These are phyloP conservation scores for Xylota segnis DNA, from an alignment of 2,888 invertebrate species.

Conservation along the genomic window DNA sequence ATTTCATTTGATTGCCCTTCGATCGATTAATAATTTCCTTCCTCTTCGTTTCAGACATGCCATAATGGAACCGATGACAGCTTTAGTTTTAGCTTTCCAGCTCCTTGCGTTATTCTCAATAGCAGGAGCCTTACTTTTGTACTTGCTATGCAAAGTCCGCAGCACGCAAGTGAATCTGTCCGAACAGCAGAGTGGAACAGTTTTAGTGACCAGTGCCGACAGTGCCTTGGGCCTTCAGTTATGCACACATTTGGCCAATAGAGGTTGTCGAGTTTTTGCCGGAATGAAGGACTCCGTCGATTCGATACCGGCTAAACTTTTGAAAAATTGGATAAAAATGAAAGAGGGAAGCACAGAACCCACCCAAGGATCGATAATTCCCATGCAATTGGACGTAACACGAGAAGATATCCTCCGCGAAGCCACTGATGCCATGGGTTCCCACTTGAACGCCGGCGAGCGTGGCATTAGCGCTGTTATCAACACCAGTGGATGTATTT, in stretches of 20 bases:
- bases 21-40: background rate
- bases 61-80: conserved; percentile 92
- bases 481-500: conserved; percentile 92
- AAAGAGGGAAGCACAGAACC: conserved; percentile 85
- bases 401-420: conserved; percentile 92
- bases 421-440: conserved; percentile 91
- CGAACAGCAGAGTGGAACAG: conserved; percentile 87
- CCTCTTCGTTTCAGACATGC: conserved; percentile 80
- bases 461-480: conserved; percentile 93
- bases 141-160: conserved; percentile 91
- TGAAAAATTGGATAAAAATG: conserved; percentile 87
- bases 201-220: conserved; percentile 92
- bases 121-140: conserved; percentile 92
- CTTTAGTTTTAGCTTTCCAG: conserved; percentile 92
- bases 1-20: background rate
- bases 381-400: conserved; percentile 91
- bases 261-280: conserved; percentile 92
- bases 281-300: conserved; percentile 87
- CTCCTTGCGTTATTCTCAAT: conserved; percentile 92
- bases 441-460: conserved; percentile 92
- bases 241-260: conserved; percentile 89
- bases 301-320: conserved; percentile 87
- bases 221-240: conserved; percentile 92
- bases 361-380: conserved; percentile 87
- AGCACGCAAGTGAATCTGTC: conserved; percentile 86